These are phyloP conservation scores for Luscinia megarhynchos DNA, from an alignment of 2,797 vertebrate species.

Conservation along the genomic window DNA sequence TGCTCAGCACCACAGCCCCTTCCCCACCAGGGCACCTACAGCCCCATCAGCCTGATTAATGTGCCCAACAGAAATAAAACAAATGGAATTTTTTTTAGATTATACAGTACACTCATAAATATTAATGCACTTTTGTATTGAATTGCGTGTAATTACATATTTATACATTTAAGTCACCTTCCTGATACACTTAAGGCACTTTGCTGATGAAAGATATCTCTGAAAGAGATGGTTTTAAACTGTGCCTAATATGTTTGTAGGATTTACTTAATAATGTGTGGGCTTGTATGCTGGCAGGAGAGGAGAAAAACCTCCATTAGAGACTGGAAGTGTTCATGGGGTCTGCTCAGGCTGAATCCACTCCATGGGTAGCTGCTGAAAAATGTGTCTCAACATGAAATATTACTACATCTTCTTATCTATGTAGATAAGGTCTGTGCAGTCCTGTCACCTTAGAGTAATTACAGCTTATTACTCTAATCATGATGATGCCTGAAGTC, in stretches of 20 bases:
- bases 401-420: slow-evolving; percentile 69
- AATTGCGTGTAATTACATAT: slow-evolving; percentile 73
- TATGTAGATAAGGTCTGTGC: slow-evolving; percentile 67
- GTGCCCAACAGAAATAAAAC: slow-evolving; percentile 71
- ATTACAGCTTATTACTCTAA: slow-evolving; percentile 72
- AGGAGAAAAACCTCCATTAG: slow-evolving; percentile 46
- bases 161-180: slow-evolving; percentile 71
- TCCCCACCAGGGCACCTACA: neutral
- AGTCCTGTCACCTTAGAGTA: slow-evolving; percentile 67
- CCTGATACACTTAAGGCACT: slow-evolving; percentile 64
- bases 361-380: slow-evolving; percentile 42
- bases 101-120: slow-evolving; percentile 73
- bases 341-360: neutral
- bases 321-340: neutral
- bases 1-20: slow-evolving; percentile 15
- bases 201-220: slow-evolving; percentile 62
- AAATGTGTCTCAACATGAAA: slow-evolving; percentile 52
- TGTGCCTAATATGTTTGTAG: slow-evolving; percentile 63
- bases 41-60: slow-evolving; percentile 65
- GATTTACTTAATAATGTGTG: slow-evolving; percentile 68
- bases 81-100: slow-evolving; percentile 67
- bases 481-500: slow-evolving; percentile 64
- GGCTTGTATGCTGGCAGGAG: slow-evolving; percentile 35
- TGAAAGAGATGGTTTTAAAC: slow-evolving; percentile 66
- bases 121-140: slow-evolving; percentile 71